phyloP scores from a whole-genome alignment of 1,140 invertebrate genomes.

The Micrasema longulum region DNA sequence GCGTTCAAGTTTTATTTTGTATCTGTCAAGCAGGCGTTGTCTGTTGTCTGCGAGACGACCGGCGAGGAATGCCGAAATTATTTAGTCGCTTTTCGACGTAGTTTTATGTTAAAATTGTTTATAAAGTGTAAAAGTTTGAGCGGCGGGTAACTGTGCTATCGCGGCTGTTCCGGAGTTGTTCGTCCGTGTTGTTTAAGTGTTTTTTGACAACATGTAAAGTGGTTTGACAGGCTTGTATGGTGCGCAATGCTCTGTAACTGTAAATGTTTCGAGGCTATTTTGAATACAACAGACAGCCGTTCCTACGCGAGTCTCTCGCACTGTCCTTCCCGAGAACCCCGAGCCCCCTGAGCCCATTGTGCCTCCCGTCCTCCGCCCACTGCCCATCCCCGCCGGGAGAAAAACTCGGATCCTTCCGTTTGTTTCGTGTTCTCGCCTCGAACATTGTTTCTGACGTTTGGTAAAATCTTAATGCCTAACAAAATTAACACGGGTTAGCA shows the following conservation, averaged over 20 bases:
- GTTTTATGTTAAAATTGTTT: slow-evolving; percentile 20
- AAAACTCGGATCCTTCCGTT: too few relatives aligned
- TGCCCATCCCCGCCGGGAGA: too few relatives aligned
- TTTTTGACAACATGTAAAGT: slow-evolving; percentile 22
- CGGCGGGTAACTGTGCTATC: not conserved
- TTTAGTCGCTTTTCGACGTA: slow-evolving; percentile 23
- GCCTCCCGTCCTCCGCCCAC: too few relatives aligned
- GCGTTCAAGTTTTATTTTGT: slow-evolving; percentile 28
- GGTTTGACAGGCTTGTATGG: slow-evolving; percentile 41
- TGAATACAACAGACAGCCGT: slow-evolving; percentile 18
- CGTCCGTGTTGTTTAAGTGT: not conserved
- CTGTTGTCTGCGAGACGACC: slow-evolving; percentile 23
- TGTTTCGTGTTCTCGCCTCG: too few relatives aligned
- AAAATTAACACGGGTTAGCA: not conserved
- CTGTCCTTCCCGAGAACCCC: too few relatives aligned
- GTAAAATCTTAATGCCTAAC: not conserved
- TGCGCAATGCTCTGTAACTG: slow-evolving; percentile 31
- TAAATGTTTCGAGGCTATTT: slow-evolving; percentile 36
- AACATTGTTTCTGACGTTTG: not conserved
- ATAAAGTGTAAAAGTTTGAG: slow-evolving; percentile 5
- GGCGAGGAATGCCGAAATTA: slow-evolving; percentile 41
- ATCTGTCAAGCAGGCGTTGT: slow-evolving; percentile 46
- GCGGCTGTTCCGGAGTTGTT: not conserved
- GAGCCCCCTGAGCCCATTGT: too few relatives aligned
- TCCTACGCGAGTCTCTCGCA: not conserved